Evolutionary conservation across 2,888 invertebrate species (phyloP), one percentile per base, ranked within the genome.

Genomic region (Drosophila meridionalis): DNA sequence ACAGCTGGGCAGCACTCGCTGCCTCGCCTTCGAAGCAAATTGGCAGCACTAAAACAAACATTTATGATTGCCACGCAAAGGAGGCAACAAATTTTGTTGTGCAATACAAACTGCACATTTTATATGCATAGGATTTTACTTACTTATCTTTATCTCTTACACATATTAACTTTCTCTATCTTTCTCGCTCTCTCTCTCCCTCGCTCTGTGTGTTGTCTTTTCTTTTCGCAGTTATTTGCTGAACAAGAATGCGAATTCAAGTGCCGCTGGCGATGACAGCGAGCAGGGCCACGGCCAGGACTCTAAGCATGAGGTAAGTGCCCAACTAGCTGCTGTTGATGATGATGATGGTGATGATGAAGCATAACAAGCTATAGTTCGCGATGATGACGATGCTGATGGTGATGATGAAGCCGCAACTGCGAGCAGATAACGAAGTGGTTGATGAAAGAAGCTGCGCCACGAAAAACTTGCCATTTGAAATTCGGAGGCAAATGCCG

Each of bases 251-350:
- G 45, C 88, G 48, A 60, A 56, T 68, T 53, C 73, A n/a, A 76
- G 70, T 32, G 81, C 80, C 63, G 82, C 81, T 38, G 85, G 86
- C 71, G 89, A 91, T 68, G 91, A 87, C 60, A 82, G 83, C 58
- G 87, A 83, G 47, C 89, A 87, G 61, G 91, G 86, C 58, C 86
- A 89, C 77, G 86, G 71, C 36, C 69, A 69, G 72, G 84, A 84
- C 47, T 75, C 68, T 14, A 89, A 89, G 69, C 72, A 85, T 40
- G 84, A 89, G 84, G 84, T 85, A 87, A 85, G 88, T 87, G 58
- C 62, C 50, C 20, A 52, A 66, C 55, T 42, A 40, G 53, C 38
- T 55, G 48, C 30, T n/a, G n/a, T 8, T 48, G 14, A 2, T 20
- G 32, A n/a, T 6, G 45, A 26, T 45, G 26, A 45, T 45, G 47